These are phyloP conservation scores for Chaetophractus vellerosus DNA, from an alignment of 2,797 vertebrate genomes.

Conservation along the genomic window DNA sequence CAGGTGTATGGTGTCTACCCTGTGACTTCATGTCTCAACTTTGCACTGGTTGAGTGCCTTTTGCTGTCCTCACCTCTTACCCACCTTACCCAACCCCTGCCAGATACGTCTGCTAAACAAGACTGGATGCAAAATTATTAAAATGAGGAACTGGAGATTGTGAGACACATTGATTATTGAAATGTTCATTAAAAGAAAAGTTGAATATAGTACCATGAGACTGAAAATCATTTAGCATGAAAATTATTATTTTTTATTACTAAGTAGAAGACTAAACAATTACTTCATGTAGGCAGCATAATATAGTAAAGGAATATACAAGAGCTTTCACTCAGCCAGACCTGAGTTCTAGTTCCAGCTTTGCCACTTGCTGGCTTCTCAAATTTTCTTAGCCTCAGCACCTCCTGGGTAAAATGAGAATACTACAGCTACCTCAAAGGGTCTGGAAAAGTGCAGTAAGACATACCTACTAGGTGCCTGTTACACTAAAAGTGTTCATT, in stretches of 20 bases:
- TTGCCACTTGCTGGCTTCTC: neutral
- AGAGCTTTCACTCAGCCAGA: neutral
- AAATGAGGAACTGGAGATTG: neutral
- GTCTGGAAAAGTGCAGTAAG: neutral
- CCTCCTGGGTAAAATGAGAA: neutral
- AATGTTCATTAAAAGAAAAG: slow-evolving; percentile 6
- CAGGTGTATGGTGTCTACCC: neutral
- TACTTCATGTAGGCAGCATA: accelerated
- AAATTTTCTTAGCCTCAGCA: neutral
- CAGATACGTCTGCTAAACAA: neutral
- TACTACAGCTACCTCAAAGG: neutral
- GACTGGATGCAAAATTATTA: neutral
- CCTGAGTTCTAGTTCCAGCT: neutral
- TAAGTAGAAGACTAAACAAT: neutral
- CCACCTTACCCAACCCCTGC: neutral
- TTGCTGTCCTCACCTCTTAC: neutral
- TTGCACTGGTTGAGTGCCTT: neutral
- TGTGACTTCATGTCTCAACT: neutral
- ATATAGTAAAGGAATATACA: neutral
- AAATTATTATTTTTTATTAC: neutral
- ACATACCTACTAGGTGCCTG: neutral
- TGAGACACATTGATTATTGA: neutral
- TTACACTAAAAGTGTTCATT: neutral
- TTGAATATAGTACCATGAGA: neutral
- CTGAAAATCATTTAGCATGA: neutral